These are phyloP conservation scores for Zenarchopterus dispar DNA, from an alignment of 2,797 vertebrate genomes.

Conservation along the genomic window DNA sequence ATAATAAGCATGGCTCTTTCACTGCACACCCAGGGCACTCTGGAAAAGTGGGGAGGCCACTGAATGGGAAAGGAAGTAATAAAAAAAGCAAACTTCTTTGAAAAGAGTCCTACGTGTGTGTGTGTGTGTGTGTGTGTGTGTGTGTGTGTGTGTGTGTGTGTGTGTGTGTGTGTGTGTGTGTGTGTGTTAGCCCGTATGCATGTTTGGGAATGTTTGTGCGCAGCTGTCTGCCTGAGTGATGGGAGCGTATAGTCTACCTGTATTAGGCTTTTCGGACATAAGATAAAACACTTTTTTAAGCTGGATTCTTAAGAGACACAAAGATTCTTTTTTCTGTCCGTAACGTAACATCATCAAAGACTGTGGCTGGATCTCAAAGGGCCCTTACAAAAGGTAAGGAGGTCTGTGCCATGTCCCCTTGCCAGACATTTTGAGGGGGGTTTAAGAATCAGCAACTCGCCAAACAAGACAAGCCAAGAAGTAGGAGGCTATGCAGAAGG, in stretches of 20 bases:
- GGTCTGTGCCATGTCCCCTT: constrained; percentile 23
- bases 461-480: constrained; percentile 47
- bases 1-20: constrained; percentile 82
- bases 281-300: constrained; percentile 5
- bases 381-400: constrained; percentile 39
- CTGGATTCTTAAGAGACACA: constrained; percentile 6
- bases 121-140: constrained; percentile 28
- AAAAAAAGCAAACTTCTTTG: constrained; percentile 84
- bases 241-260: constrained; percentile 42
- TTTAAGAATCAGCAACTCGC: constrained; percentile 43
- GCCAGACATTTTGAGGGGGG: constrained; percentile 47
- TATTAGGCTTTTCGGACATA: constrained; percentile 13
- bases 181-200: constrained; percentile 30
- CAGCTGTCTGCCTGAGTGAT: constrained; percentile 50
- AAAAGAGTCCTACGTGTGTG: constrained; percentile 70
- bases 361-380: constrained; percentile 14
- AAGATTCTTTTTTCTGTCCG: constrained; percentile 12
- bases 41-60: constrained; percentile 78
- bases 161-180: constrained; percentile 30
- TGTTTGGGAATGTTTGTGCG: constrained; percentile 48
- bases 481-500: constrained; percentile 49
- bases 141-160: constrained; percentile 30
- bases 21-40: constrained; percentile 78
- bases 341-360: constrained; percentile 27
- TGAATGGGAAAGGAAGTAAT: constrained; percentile 86